Evolutionary conservation across 1,140 invertebrate species (phyloP).

Genomic region (Pygmarrhopalites habei): DNA sequence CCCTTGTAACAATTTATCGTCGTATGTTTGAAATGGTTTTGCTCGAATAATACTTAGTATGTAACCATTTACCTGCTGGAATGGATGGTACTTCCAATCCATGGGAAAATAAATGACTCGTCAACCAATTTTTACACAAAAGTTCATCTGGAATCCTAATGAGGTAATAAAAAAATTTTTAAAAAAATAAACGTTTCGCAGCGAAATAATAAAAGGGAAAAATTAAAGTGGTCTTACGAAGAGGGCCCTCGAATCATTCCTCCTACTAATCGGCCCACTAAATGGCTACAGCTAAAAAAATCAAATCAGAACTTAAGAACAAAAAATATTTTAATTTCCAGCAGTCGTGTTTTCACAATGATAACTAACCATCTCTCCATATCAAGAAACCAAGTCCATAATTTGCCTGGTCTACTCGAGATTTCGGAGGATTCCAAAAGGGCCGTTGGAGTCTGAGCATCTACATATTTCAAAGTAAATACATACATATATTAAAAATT

Average conservation of each 20-base stretch:
- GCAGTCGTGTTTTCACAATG: too few species aligned
- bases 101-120: slow-evolving; percentile 50
- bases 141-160: slow-evolving; percentile 48
- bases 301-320: too few species aligned
- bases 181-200: too few species aligned
- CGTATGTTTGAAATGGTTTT: too few species aligned
- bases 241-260: slow-evolving; percentile 51
- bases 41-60: too few species aligned
- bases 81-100: slow-evolving; percentile 46
- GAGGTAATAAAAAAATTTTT: too few species aligned
- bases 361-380: too few species aligned
- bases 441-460: slow-evolving; percentile 17
- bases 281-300: slow-evolving; percentile 52
- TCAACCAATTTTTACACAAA: slow-evolving; percentile 49
- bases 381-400: slow-evolving; percentile 57
- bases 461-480: slow-evolving; percentile 1
- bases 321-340: too few species aligned
- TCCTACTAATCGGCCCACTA: slow-evolving; percentile 56
- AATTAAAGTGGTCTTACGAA: too few species aligned
- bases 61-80: slow-evolving; percentile 5
- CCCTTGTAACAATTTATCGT: too few species aligned
- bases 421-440: neutral
- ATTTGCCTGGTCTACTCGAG: neutral
- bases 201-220: too few species aligned
- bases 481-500: too few species aligned